Evolutionary conservation across 2,888 invertebrate genomes (phyloP).

Genomic region (Arge pagana): DNA sequence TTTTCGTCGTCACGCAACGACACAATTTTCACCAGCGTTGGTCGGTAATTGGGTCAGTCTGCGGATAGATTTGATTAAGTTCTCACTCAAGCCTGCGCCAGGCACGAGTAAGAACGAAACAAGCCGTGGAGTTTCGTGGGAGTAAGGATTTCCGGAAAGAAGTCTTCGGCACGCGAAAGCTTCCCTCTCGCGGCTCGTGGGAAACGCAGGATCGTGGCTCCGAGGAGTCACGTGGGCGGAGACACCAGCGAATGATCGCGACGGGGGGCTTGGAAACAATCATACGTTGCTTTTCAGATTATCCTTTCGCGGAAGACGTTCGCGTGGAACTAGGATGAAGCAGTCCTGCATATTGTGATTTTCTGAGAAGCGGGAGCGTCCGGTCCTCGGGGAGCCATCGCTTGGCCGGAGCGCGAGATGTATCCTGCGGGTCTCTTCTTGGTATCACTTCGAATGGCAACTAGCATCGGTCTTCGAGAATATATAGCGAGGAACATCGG

Average conservation of each 20-base stretch:
- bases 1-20: neutral
- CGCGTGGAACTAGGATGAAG: neutral
- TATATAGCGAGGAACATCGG: constrained; percentile 25
- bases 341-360: constrained; percentile 40
- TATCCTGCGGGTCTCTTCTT: constrained; percentile 35
- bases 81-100: constrained; percentile 37
- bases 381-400: constrained; percentile 46
- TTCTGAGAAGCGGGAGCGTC: constrained; percentile 39
- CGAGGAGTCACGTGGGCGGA: too few relatives aligned
- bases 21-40: too few relatives aligned
- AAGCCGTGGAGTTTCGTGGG: too few relatives aligned
- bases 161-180: neutral
- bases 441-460: constrained; percentile 33
- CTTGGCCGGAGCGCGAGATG: constrained; percentile 39
- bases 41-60: constrained; percentile 13
- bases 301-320: neutral
- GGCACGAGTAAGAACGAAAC: constrained; percentile 41
- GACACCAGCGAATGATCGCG: too few relatives aligned
- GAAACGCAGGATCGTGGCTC: neutral
- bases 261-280: neutral
- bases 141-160: neutral
- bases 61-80: constrained; percentile 44
- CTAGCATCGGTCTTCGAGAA: constrained; percentile 36
- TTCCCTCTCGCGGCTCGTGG: neutral
- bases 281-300: neutral